Evolutionary conservation across 2,888 invertebrate genomes (phyloP).

Genomic region (Chrysina gloriosa): DNA sequence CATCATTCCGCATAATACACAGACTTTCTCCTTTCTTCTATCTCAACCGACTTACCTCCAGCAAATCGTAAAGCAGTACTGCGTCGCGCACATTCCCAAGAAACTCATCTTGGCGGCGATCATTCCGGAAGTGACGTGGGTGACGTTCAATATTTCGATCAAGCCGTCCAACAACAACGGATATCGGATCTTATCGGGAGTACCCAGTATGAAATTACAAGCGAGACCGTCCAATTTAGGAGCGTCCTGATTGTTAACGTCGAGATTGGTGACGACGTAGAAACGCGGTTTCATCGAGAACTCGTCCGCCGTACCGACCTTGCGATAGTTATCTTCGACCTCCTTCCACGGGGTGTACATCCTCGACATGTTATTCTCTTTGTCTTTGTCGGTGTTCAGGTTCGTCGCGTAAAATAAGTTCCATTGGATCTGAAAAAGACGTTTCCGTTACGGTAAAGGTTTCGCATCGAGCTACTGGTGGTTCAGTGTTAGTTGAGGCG

Average conservation of each 20-base stretch:
- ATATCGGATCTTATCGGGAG: conserved; percentile 91
- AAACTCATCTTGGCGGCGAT: conserved; percentile 65
- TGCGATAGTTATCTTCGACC: conserved; percentile 80
- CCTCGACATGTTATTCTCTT: conserved; percentile 70
- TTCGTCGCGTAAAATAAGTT: conserved; percentile 79
- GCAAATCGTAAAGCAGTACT: conserved; percentile 89
- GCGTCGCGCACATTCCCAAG: conserved; percentile 82
- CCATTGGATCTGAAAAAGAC: conserved; percentile 74
- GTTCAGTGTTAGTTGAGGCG: no score
- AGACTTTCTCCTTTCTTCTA: no score
- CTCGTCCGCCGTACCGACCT: conserved; percentile 71
- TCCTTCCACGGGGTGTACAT: conserved; percentile 79
- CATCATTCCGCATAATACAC: background rate
- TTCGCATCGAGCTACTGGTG: no score
- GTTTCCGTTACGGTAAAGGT: no score
- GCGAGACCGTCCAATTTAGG: conserved; percentile 94
- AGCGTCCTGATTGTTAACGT: conserved; percentile 80
- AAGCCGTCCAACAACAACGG: conserved; percentile 87
- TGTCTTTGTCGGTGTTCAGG: conserved; percentile 70
- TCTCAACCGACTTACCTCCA: conserved; percentile 76
- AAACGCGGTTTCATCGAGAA: conserved; percentile 88
- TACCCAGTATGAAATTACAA: conserved; percentile 93
- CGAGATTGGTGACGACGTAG: conserved; percentile 87
- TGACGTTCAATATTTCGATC: conserved; percentile 83
- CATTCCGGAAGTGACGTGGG: conserved; percentile 72